phyloP scores from a whole-genome alignment of 2,797 vertebrate species.

The Adrianichthys oophorus region DNA sequence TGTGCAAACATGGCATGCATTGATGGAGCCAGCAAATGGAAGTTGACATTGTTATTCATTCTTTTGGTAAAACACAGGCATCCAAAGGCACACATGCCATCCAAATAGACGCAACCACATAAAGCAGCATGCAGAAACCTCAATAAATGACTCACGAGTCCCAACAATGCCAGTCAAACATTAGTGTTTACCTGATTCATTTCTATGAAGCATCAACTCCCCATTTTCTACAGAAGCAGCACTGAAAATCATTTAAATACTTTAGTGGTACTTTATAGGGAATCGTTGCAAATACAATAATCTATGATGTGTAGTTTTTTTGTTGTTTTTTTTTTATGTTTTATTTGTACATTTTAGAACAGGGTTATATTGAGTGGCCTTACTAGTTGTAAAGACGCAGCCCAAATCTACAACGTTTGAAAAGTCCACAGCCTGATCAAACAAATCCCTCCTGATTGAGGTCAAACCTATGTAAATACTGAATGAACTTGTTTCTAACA shows the following conservation, averaged over 20 bases:
- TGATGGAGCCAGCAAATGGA: background rate
- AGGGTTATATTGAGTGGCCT: background rate
- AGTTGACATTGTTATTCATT: background rate
- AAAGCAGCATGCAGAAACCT: background rate
- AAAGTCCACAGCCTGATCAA: background rate
- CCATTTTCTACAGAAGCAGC: too few relatives aligned
- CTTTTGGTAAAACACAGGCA: background rate
- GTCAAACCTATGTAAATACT: slow-evolving; percentile 47
- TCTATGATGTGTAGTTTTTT: too few relatives aligned
- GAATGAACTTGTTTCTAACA: slow-evolving; percentile 19
- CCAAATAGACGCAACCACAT: background rate
- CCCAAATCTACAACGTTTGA: slow-evolving; percentile 15
- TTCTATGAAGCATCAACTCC: slow-evolving; percentile 1
- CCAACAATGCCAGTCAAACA: slow-evolving; percentile 37
- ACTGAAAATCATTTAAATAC: too few relatives aligned
- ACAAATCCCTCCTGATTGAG: background rate
- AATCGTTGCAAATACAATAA: too few relatives aligned
- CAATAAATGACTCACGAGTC: background rate
- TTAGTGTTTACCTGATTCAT: slow-evolving; percentile 24
- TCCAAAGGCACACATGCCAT: slow-evolving; percentile 2
- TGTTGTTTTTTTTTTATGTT: too few relatives aligned
- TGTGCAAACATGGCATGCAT: background rate
- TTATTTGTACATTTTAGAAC: too few relatives aligned
- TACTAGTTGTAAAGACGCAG: background rate
- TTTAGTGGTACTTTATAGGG: too few relatives aligned